These are phyloP conservation scores for Quiscalus mexicanus DNA, from an alignment of 2,113 vertebrate genomes.

Conservation along the genomic window DNA sequence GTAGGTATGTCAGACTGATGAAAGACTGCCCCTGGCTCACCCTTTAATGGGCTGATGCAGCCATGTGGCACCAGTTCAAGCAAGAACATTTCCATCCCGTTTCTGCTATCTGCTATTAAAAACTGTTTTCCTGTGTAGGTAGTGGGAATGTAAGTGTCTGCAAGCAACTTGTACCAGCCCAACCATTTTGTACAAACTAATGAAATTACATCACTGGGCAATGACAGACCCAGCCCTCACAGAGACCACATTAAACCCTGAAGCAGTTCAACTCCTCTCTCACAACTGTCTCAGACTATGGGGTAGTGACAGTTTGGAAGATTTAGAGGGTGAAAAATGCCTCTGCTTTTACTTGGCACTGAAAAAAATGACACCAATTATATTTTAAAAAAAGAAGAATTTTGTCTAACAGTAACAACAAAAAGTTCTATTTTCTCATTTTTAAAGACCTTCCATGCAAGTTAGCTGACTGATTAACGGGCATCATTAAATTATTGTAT, in stretches of 20 bases:
- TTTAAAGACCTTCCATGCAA: not conserved
- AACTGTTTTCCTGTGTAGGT: not conserved
- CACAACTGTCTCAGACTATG: not conserved
- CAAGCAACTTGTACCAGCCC: not conserved
- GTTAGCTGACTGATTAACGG: slow-evolving; percentile 11
- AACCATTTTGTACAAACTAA: slow-evolving; percentile 17
- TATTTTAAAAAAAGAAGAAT: not conserved
- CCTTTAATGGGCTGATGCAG: not conserved
- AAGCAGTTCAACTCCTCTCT: not conserved
- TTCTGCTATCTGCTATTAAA: slow-evolving; percentile 17
- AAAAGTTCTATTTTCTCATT: slow-evolving; percentile 40
- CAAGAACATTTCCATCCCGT: not conserved
- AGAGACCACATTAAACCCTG: slow-evolving; percentile 10
- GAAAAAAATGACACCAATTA: slow-evolving; percentile 1
- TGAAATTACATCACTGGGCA: slow-evolving; percentile 27
- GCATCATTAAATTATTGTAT: slow-evolving; percentile 9
- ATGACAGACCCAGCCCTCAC: not conserved
- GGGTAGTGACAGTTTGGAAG: slow-evolving; percentile 23
- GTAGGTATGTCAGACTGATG: not conserved
- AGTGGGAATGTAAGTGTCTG: not conserved
- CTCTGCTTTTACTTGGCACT: slow-evolving; percentile 15
- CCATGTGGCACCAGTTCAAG: slow-evolving; percentile 3
- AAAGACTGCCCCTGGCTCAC: not conserved
- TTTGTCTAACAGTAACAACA: not conserved
- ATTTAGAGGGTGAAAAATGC: slow-evolving; percentile 42